Percentiles rank a stretch among this genome's conserved stretches.
phyloP scores from a whole-genome alignment of 2,113 vertebrate genomes.

The Orthonyx spaldingii region DNA sequence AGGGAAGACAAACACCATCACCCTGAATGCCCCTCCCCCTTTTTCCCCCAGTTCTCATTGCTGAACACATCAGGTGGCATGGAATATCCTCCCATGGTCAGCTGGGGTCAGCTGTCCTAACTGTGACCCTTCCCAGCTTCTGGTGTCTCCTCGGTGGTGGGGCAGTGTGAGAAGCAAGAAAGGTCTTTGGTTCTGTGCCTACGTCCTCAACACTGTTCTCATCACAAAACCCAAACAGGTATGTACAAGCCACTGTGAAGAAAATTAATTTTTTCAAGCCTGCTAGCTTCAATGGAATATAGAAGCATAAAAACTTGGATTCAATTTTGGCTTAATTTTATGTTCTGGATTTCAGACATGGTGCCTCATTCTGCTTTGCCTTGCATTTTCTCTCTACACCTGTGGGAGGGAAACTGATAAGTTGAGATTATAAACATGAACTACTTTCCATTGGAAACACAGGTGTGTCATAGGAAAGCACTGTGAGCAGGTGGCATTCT shows the following conservation, averaged over 20 bases:
- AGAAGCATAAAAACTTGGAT: neutral
- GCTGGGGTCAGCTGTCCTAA: neutral
- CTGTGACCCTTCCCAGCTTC: neutral
- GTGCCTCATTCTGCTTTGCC: neutral
- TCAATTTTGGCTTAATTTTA: neutral
- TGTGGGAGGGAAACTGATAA: neutral
- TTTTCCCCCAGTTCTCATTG: neutral
- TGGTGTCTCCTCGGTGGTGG: fast-evolving
- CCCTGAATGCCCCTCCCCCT: neutral
- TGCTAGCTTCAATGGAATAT: neutral
- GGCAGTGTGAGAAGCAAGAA: neutral
- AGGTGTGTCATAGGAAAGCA: neutral
- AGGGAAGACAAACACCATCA: neutral
- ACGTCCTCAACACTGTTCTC: neutral
- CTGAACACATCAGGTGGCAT: neutral
- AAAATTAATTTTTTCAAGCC: neutral
- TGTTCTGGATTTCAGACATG: neutral
- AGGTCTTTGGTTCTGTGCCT: neutral
- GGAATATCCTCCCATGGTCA: neutral
- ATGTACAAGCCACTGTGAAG: neutral
- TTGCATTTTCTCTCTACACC: neutral
- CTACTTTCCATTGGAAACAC: neutral
- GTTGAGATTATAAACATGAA: neutral
- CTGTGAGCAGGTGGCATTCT: neutral
- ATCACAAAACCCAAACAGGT: neutral